Evolutionary conservation across 2,888 invertebrate genomes (phyloP), one percentile per base, ranked within the genome.

Genomic region (Rhagophthalmus giganteus): DNA sequence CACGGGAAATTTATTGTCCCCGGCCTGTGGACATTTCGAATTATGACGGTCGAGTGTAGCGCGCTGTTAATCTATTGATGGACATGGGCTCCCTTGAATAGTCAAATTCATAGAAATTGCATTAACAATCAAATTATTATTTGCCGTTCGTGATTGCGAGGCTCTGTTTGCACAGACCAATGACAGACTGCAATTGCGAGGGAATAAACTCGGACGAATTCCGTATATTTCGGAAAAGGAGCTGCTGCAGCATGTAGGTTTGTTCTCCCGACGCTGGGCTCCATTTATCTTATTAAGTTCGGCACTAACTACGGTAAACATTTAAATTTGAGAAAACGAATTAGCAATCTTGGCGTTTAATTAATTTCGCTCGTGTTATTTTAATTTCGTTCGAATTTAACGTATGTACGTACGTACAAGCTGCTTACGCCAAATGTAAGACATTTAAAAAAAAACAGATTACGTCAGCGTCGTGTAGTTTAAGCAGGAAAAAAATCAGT

Each of bases 41-140:
- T 71, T 71, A 71, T 69, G 60, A 64, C 66, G 69, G 68, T 67
- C 65, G 66, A 64, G 60, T 58, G 58, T 63, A 61, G 55, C 60
- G 44, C 55, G 58, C 54, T 65, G 54, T 67, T 70, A 67, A 62
- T 64, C 62, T 63, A 64, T 62, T 62, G 64, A 66, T 65, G 66
- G 66, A 63, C 66, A 61, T 56, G 57, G 59, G 59, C 59, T 59
- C 68, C 65, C 67, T 69, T 64, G 67, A 68, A 70, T 68, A 71
- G 69, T 67, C 71, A 70, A 72, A 74, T 73, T 73, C 70, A 70
- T 71, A 70, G 71, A 73, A 74, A 74, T 74, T 72, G 65, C 70
- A 72, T 74, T 73, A 74, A 69, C 72, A 74, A 73, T 74, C 72
- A 72, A 69, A 73, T 71, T 71, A 71, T 70, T 73, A 71, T 73